These are phyloP conservation scores for Neosalanx taihuensis DNA, from an alignment of 2,797 vertebrate genomes.

Conservation along the genomic window DNA sequence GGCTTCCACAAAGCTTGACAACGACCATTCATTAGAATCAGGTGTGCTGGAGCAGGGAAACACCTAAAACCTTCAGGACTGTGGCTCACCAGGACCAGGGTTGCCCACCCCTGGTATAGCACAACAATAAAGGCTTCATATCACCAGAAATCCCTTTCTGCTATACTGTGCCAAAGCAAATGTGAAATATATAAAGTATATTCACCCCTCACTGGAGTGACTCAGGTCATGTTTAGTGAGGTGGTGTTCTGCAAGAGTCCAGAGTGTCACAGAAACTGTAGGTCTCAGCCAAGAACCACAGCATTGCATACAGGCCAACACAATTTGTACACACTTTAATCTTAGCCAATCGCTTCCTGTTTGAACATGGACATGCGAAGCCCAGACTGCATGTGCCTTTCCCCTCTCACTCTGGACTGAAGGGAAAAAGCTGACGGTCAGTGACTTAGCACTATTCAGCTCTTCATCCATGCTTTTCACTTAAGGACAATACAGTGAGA, in stretches of 20 bases:
- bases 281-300: too few relatives aligned
- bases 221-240: conserved; percentile 12
- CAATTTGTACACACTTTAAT: not conserved
- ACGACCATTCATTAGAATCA: too few relatives aligned
- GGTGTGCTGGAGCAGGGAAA: too few relatives aligned
- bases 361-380: conserved; percentile 3
- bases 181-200: conserved; percentile 20
- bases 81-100: too few relatives aligned
- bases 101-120: too few relatives aligned
- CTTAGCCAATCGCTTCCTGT: not conserved
- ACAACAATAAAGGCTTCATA: too few relatives aligned
- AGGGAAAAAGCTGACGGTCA: conserved; percentile 65
- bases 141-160: too few relatives aligned
- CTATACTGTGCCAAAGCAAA: not conserved
- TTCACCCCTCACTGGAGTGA: conserved; percentile 1
- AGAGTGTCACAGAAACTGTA: too few relatives aligned
- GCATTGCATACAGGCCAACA: not conserved
- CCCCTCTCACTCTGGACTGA: conserved; percentile 28
- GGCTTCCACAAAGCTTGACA: too few relatives aligned
- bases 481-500: conserved; percentile 28
- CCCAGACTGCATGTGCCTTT: conserved; percentile 15
- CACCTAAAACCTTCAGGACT: too few relatives aligned
- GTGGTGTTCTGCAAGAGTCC: not conserved
- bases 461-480: conserved; percentile 18
- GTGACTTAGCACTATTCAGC: conserved; percentile 58